Base-by-base conservation (phyloP, 1,140 invertebrate species). In the Rhopalosiphum padi region DNA sequence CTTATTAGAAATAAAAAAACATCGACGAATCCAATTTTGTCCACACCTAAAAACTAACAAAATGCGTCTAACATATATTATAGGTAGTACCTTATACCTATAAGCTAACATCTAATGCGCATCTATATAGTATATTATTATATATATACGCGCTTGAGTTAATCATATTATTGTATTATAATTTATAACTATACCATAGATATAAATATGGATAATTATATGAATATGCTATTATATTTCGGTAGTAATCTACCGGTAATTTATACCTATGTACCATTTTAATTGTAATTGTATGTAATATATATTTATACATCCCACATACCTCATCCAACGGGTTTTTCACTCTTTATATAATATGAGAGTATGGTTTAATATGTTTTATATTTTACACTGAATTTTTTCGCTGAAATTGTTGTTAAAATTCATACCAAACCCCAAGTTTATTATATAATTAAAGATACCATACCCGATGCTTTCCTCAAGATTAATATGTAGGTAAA, bases 1-100 rank as follows among this genome's bases (percentile, higher is more conserved):
- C 83, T 86, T n/a, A 77, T 77, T 15, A 41, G 77, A 83, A 83
- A 85, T 43, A 85, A 85, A 41, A 21, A 87, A 87, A 48, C 41
- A 43, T 87, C 41, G 43, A 87, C 43, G 43, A 85, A 85, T 41
- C 9, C 83, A 37, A 43, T 85, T 43, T 25, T 30, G 23, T 25
- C 23, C 83, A 85, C 23, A 85, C 82, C 37, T 85, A 51, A 51
- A 2, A 51, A 51, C 15, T 18, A 25, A 85, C 37, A 30, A 41
- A 43, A 30, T 30, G 83, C 46, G 25, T 25, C 1, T 86, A 46
- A n/a, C 30, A 22, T 18, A 53, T 22, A 7, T 53, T 30, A 2
- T 46, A 46, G 3, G 15, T 77, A 77, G 15, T n/a, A 35, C 60
- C 0, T n/a, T 48, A 48, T 30, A 8, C 4, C 55, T 5, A 60